Evolutionary conservation across 2,888 invertebrate species (phyloP), one percentile per base, ranked within the genome.

Genomic region (Phrixothrix hirtus): DNA sequence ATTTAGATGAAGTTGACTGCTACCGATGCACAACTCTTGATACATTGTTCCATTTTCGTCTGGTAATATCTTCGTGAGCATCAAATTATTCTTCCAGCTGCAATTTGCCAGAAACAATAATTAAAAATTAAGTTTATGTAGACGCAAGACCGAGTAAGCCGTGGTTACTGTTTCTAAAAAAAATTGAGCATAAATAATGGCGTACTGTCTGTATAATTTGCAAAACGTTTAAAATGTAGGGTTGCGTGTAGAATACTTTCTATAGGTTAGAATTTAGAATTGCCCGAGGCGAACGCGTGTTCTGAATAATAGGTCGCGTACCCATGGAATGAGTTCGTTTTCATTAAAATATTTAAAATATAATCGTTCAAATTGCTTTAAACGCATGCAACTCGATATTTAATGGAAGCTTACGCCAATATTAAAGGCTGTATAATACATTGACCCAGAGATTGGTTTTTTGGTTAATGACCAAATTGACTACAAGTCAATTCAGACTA

Each of bases 151-250:
- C 25, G 14, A 14, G 38, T 29, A 41, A 17, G 14, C 31, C 30
- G 39, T 41, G 17, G 25, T n/a, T 17, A 16, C 16, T 31, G n/a
- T 41, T 27, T 41, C 27, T 41, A 16, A 16, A 30, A 16, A 43
- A 43, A 32, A 32, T 32, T 34, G 26, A n/a, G n/a, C 25, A 34
- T 43, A 51, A 49, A 44, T 51, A 44, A 51, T 45, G 51, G 51
- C 51, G 38, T 44, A 38, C 51, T 34, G 51, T 45, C 51, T 39
- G 44, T 45, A 51, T 51, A 52, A 52, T 52, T 52, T 52, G 52
- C 52, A 46, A 45, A 46, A 52, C 39, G 32, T 46, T 52, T 45
- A 52, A 52, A 52, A 52, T 52, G 41, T 46, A 30, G 45, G 46
- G 39, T 52, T 46, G 45, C 46, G 52, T 52, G 52, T 26, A 27